Base-by-base conservation (phyloP, 2,797 vertebrate genomes). In the Gephyroberyx darwinii region DNA sequence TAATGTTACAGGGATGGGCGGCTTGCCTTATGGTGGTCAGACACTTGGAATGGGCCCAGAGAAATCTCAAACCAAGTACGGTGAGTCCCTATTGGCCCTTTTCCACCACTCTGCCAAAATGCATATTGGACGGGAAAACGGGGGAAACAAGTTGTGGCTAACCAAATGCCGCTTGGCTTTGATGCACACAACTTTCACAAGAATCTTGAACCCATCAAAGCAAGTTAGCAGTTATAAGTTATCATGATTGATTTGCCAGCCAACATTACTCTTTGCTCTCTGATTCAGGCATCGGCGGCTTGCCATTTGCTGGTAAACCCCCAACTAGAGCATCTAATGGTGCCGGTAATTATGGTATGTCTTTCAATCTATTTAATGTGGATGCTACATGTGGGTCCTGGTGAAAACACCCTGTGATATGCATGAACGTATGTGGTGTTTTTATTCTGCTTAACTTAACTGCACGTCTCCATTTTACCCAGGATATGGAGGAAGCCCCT, bases 211-310 rank as follows among this genome's bases (percentile, higher is more conserved):
- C 4, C 4, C 53, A 5, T 45, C 9, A 17, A 55, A 22, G 30
- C 3, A 55, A 45, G 33, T 52, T 30, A 0, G 50, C 41, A 43
- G 10, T 14, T 43, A 12, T 43, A 5, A 43, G 12, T 45, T 22
- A 52, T 10, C 5, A 17, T 37, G 10, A 19, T 30, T 62, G 6
- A 37, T 37, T 37, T 37, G 35, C 6, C 35, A 37, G 8, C 6
- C 35, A 43, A 41, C 9, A 14, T 41, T 17, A 8, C 39, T 13
- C 8, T 65, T 31, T 69, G 2, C 9, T 43, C 22, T 73, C 14
- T 71, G 17, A 35, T 77, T 72, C 64, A 92, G 91, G 91, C 35
- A 88, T 91, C 17, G 91, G 90, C 20, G 90, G 91, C 4, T 64
- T 90, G 63, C 90, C 91, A 31, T 92, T 91, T 74, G 85, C 76